Evolutionary conservation across 2,888 invertebrate genomes (phyloP).

Genomic region (Drosophila nr. perissopoda): DNA sequence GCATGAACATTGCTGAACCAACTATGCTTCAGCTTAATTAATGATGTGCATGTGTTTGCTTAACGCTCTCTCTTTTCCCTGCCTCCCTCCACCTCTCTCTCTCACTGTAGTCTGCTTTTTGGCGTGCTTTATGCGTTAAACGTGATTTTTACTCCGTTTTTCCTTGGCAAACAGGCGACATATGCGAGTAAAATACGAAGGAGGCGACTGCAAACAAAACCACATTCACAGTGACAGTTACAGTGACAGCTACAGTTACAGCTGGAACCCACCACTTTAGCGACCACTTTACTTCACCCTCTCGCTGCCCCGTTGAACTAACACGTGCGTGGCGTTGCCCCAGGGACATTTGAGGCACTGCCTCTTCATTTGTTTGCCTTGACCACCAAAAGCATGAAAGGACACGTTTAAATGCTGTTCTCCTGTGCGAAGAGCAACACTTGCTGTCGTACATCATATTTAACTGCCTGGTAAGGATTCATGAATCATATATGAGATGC

Average conservation of each 20-base stretch:
- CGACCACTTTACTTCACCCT: not conserved
- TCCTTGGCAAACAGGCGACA: conserved; percentile 27
- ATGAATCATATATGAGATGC: conserved; percentile 41
- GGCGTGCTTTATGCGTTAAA: conserved; percentile 56
- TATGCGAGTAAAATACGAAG: conserved; percentile 15
- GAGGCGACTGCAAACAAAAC: conserved; percentile 8
- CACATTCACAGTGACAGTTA: conserved; percentile 11
- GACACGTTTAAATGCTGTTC: conserved; percentile 58
- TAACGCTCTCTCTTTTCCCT: not conserved
- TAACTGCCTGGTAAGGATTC: conserved; percentile 8
- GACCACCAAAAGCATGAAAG: conserved; percentile 60
- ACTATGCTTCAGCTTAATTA: conserved; percentile 40
- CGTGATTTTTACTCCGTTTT: conserved; percentile 68
- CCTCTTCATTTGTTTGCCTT: conserved; percentile 57
- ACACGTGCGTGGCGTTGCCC: conserved; percentile 46
- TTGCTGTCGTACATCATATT: conserved; percentile 36
- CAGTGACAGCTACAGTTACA: conserved; percentile 1
- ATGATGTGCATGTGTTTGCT: conserved; percentile 28
- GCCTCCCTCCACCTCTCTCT: not conserved
- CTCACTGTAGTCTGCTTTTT: conserved; percentile 35
- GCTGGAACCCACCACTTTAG: not conserved
- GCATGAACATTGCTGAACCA: conserved; percentile 8
- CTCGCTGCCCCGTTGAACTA: conserved; percentile 2
- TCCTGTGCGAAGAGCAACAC: not conserved
- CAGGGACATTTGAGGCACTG: conserved; percentile 33